Conservation (phyloP, 1,140 invertebrate species). For the Brachionus koreanus region DNA sequence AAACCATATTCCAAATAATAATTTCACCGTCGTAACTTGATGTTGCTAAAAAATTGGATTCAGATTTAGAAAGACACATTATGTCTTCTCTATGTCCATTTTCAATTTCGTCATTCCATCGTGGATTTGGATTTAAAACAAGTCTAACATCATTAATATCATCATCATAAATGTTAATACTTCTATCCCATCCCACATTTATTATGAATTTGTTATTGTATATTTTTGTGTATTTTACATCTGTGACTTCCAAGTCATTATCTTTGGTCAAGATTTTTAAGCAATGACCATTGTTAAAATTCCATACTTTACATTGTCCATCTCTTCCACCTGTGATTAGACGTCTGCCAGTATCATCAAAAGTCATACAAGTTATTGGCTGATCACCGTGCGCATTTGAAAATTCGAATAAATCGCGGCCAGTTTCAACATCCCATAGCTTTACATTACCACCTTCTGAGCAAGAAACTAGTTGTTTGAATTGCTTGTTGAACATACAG, state of each 20-base stretch:
- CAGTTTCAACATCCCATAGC: constrained; percentile 59
- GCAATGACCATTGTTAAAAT: constrained; percentile 60
- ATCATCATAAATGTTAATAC: constrained; percentile 59
- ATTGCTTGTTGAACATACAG: constrained; percentile 55
- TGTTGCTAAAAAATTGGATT: constrained; percentile 56
- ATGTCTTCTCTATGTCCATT: constrained; percentile 58
- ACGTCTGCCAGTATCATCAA: constrained; percentile 56
- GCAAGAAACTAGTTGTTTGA: constrained; percentile 57
- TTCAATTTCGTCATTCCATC: constrained; percentile 55
- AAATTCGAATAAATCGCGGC: constrained; percentile 56
- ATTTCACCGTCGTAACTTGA: constrained; percentile 57
- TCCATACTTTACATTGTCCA: constrained; percentile 58
- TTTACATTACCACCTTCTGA: constrained; percentile 51
- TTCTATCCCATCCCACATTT: constrained; percentile 57
- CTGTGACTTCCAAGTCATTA: constrained; percentile 56
- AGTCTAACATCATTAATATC: constrained; percentile 52
- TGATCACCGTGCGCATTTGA: constrained; percentile 55
- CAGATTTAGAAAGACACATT: constrained; percentile 53
- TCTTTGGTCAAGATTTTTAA: constrained; percentile 49
- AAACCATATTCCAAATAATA: constrained; percentile 60
- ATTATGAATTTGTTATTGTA: constrained; percentile 58
- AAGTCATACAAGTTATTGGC: constrained; percentile 57
- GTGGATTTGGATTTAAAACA: constrained; percentile 52
- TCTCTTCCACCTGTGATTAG: constrained; percentile 58
- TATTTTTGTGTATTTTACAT: constrained; percentile 56